Percentiles rank a stretch among this genome's conserved stretches.
These are phyloP conservation scores for Alethe diademata DNA, from an alignment of 2,113 vertebrate species.

Conservation along the genomic window DNA sequence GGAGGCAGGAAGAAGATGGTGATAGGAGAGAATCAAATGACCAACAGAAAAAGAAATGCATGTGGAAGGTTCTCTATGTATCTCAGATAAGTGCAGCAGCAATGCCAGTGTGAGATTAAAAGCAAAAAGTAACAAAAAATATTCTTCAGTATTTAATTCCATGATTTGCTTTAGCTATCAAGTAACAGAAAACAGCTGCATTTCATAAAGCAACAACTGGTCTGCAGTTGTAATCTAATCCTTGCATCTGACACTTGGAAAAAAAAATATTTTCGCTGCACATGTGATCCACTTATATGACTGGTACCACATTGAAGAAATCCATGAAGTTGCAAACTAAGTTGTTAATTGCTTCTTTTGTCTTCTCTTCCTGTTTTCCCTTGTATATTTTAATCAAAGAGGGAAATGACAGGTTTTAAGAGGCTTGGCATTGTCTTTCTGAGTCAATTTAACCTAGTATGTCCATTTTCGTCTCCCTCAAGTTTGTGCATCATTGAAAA, in stretches of 20 bases:
- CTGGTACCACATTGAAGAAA: background rate
- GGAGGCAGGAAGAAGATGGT: background rate
- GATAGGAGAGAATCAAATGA: background rate
- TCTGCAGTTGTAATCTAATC: conserved; percentile 57
- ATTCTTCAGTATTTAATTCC: conserved; percentile 54
- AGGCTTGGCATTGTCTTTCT: background rate
- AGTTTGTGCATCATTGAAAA: background rate
- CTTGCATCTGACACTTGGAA: conserved; percentile 57
- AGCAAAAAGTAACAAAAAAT: conserved; percentile 37
- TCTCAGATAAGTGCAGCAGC: background rate
- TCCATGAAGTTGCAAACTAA: background rate
- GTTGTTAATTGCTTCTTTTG: background rate
- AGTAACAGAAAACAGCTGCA: conserved; percentile 75
- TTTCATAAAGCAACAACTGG: conserved; percentile 69
- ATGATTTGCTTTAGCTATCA: conserved; percentile 68
- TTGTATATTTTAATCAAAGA: background rate
- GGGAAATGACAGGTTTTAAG: background rate
- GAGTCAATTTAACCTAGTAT: background rate
- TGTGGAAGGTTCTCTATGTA: background rate
- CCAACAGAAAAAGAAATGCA: background rate
- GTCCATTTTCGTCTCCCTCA: background rate
- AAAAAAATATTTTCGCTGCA: conserved; percentile 5
- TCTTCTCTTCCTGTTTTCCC: background rate
- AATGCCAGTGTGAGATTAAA: conserved; percentile 34
- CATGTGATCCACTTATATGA: conserved; percentile 10